Percentiles rank a stretch among this genome's conserved stretches.
These are phyloP conservation scores for Bursaphelenchus okinawaensis DNA, from an alignment of 2,888 invertebrate species.

Conservation along the genomic window DNA sequence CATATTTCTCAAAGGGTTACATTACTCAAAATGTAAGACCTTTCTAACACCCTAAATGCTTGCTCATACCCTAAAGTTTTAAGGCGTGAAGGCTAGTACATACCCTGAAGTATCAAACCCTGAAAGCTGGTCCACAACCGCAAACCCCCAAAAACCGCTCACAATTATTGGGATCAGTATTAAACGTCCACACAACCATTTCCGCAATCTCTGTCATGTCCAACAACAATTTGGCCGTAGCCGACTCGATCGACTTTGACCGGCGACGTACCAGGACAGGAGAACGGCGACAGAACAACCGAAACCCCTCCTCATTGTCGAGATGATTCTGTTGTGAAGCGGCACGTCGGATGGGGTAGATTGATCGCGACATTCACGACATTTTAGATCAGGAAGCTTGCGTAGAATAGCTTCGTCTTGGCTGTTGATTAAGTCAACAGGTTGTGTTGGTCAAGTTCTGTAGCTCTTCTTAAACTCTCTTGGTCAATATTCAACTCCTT, in stretches of 20 bases:
- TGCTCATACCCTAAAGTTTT: too few species aligned
- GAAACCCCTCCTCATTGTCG: background rate
- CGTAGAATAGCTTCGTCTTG: background rate
- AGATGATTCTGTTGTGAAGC: background rate
- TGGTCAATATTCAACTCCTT: too few species aligned
- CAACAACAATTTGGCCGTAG: constrained; percentile 9
- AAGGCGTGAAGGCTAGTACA: too few species aligned
- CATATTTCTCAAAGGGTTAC: too few species aligned
- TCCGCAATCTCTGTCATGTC: constrained; percentile 9
- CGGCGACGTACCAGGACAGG: background rate
- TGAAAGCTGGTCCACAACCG: too few species aligned
- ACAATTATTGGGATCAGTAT: background rate
- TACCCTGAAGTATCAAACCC: too few species aligned
- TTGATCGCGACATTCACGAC: background rate
- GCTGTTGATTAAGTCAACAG: too few species aligned
- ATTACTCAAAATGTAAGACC: too few species aligned
- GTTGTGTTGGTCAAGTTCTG: too few species aligned
- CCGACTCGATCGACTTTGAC: background rate
- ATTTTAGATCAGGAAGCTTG: too few species aligned
- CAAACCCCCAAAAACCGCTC: background rate
- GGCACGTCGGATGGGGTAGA: background rate
- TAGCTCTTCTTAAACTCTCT: too few species aligned
- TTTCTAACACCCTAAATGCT: too few species aligned
- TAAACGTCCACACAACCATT: constrained; percentile 9
- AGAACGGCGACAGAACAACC: background rate